Evolutionary conservation across 2,797 vertebrate genomes (phyloP).

Genomic region (Cuniculus paca): DNA sequence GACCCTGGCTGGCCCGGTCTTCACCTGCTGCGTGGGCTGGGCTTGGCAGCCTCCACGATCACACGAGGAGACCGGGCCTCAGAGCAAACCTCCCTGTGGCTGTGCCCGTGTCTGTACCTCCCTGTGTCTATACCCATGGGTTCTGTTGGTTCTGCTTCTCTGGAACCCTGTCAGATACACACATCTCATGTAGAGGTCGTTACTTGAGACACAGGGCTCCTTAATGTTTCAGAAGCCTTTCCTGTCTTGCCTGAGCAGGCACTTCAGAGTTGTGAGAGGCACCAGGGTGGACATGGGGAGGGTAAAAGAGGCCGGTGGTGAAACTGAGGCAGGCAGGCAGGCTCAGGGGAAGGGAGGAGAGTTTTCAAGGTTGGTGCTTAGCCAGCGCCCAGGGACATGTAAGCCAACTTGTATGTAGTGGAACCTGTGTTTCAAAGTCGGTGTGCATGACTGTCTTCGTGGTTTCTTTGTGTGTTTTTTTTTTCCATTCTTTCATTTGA

Average conservation of each 20-base stretch:
- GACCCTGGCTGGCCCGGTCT: not conserved
- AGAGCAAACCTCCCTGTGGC: no score
- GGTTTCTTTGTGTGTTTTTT: not conserved
- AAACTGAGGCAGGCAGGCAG: not conserved
- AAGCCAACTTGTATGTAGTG: not conserved
- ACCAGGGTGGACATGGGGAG: not conserved
- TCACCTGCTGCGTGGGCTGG: not conserved
- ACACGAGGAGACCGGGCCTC: not conserved
- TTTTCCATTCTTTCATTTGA: not conserved
- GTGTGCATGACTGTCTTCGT: not conserved
- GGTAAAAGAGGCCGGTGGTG: not conserved
- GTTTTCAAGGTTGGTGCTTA: no score
- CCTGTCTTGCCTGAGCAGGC: not conserved
- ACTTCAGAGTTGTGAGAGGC: not conserved
- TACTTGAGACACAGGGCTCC: not conserved
- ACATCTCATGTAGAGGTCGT: not conserved
- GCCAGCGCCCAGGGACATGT: no score
- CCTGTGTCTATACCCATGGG: accelerated
- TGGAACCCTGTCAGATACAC: not conserved
- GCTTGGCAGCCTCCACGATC: not conserved
- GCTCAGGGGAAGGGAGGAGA: not conserved
- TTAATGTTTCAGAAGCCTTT: not conserved
- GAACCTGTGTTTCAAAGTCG: not conserved
- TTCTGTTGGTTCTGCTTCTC: not conserved
- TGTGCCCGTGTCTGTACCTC: not conserved